These are phyloP conservation scores for Manacus vitellinus DNA, from an alignment of 2,113 vertebrate genomes.

Conservation along the genomic window DNA sequence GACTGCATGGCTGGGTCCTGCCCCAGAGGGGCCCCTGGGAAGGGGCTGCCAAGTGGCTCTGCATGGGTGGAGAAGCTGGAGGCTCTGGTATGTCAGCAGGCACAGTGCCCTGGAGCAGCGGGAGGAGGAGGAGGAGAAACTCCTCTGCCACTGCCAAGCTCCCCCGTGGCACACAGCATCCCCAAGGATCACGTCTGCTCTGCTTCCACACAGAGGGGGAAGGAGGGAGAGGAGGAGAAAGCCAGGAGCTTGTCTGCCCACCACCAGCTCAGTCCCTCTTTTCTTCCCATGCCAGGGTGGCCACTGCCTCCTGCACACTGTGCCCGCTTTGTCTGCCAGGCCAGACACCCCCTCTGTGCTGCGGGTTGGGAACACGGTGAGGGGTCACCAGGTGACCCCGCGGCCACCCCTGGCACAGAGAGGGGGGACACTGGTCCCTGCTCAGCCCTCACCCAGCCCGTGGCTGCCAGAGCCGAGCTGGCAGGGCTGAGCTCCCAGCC, in stretches of 20 bases:
- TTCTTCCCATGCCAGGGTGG: slow-evolving; percentile 15
- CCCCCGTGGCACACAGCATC: background rate
- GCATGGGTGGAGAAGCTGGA: background rate
- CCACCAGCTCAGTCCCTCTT: background rate
- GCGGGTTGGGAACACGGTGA: fast-evolving
- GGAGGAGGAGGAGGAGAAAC: slow-evolving; percentile 31
- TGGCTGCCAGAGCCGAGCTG: background rate
- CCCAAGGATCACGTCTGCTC: background rate
- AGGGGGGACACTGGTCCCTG: background rate
- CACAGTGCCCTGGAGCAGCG: slow-evolving; percentile 50
- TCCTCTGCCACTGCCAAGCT: slow-evolving; percentile 47
- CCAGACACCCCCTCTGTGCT: fast-evolving
- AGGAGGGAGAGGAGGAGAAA: background rate
- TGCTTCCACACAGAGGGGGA: fast-evolving
- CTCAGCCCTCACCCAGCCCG: fast-evolving
- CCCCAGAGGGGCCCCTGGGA: background rate
- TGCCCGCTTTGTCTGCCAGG: slow-evolving; percentile 37
- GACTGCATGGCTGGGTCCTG: background rate
- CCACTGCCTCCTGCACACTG: background rate
- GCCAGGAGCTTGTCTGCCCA: background rate
- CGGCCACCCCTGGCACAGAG: fast-evolving
- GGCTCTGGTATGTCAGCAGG: slow-evolving; percentile 35
- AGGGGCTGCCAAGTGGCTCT: background rate
- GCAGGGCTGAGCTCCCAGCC: background rate
- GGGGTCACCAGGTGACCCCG: background rate